Percentiles rank a stretch among this genome's conserved stretches.
phyloP scores from a whole-genome alignment of 2,113 vertebrate species.

The Microcebus tavaratra region DNA sequence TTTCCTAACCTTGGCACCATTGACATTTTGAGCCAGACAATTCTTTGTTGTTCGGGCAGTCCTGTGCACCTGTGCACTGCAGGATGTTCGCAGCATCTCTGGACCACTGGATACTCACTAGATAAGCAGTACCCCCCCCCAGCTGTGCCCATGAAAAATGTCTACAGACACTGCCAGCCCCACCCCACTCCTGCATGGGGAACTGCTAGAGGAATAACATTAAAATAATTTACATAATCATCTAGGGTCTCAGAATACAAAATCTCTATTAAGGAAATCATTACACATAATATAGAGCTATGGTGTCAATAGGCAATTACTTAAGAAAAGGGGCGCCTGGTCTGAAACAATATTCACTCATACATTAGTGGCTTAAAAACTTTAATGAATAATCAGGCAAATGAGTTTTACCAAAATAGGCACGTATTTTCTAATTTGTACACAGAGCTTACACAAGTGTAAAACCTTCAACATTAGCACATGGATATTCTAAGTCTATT shows the following conservation, averaged over 20 bases:
- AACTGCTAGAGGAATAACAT: background rate
- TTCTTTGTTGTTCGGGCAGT: background rate
- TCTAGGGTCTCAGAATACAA: background rate
- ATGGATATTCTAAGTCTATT: background rate
- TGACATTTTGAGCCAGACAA: background rate
- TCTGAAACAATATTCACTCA: background rate
- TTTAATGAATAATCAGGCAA: background rate
- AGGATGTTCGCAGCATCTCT: background rate
- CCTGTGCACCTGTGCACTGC: too few relatives aligned
- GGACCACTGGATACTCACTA: background rate
- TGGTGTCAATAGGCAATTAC: background rate
- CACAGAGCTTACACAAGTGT: background rate
- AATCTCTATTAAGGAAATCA: background rate
- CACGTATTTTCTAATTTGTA: background rate
- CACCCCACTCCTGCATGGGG: fast-evolving
- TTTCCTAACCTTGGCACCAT: background rate
- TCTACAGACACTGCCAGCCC: background rate
- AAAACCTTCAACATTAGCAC: background rate
- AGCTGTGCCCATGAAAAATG: background rate
- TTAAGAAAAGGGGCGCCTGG: background rate
- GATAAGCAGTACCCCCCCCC: background rate
- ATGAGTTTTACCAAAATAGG: background rate
- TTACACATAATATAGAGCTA: background rate
- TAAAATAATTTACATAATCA: background rate
- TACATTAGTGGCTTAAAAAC: background rate